Evolutionary conservation across 2,797 vertebrate genomes (phyloP).

Genomic region (Rhabdomys pumilio): DNA sequence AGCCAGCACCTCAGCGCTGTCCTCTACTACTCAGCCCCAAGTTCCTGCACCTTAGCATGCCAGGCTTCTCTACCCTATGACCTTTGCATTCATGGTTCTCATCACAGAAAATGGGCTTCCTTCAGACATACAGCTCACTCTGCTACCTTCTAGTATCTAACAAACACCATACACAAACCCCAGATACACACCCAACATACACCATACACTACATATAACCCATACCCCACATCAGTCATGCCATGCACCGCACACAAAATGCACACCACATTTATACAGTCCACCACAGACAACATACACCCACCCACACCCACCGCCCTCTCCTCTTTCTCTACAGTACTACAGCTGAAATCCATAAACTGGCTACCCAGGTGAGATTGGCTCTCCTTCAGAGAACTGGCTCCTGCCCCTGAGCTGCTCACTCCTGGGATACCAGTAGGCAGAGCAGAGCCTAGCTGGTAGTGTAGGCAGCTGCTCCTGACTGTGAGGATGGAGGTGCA

Average conservation of each 20-base stretch:
- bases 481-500: background rate
- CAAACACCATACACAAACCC: background rate
- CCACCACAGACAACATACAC: background rate
- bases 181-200: background rate
- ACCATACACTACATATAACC: background rate
- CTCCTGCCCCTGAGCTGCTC: background rate
- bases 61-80: background rate
- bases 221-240: background rate
- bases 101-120: background rate
- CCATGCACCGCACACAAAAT: background rate
- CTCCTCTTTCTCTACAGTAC: too few species aligned
- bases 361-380: too few species aligned
- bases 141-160: background rate
- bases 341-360: background rate
- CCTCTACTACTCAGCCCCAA: background rate
- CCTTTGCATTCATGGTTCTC: background rate
- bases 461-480: background rate
- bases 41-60: background rate
- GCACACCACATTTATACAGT: background rate
- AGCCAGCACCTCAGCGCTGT: background rate
- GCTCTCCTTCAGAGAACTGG: background rate
- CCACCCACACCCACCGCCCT: rapidly evolving
- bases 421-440: background rate
- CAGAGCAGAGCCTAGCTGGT: background rate
- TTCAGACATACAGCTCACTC: background rate